Evolutionary conservation across 1,140 invertebrate species (phyloP).

Genomic region (Sweltsa coloradensis): DNA sequence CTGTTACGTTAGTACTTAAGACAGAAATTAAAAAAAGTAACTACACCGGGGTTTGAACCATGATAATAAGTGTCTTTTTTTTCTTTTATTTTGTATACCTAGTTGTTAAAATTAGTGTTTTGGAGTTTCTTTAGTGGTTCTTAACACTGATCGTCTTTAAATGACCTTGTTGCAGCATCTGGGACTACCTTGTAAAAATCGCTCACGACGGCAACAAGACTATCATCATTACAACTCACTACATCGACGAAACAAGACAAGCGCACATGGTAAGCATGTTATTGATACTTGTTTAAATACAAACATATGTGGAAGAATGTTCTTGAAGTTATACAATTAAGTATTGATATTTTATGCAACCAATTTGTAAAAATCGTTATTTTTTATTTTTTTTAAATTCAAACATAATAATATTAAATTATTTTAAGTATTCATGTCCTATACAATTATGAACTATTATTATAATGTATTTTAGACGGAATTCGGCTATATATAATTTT

Average conservation of each 20-base stretch:
- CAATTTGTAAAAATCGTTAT: neutral
- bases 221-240: slow-evolving; percentile 44
- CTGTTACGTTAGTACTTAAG: no score
- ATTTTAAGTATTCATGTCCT: no score
- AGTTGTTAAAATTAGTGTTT: no score
- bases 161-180: slow-evolving; percentile 34
- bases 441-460: no score
- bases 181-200: slow-evolving; percentile 41
- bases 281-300: neutral
- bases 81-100: no score
- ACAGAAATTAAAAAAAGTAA: slow-evolving; percentile 2
- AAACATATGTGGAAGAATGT: neutral
- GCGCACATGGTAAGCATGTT: slow-evolving; percentile 32
- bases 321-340: neutral
- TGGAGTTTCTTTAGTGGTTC: no score
- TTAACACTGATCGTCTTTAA: neutral
- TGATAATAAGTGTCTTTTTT: no score
- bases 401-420: neutral
- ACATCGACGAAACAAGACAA: slow-evolving; percentile 43
- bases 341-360: neutral
- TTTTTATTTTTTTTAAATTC: neutral
- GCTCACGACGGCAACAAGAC: slow-evolving; percentile 29
- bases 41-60: no score
- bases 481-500: no score
- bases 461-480: no score